Percentiles rank a stretch among this genome's conserved stretches.
phyloP scores from a whole-genome alignment of 2,113 vertebrate genomes.

The Bambusicola thoracicus region DNA sequence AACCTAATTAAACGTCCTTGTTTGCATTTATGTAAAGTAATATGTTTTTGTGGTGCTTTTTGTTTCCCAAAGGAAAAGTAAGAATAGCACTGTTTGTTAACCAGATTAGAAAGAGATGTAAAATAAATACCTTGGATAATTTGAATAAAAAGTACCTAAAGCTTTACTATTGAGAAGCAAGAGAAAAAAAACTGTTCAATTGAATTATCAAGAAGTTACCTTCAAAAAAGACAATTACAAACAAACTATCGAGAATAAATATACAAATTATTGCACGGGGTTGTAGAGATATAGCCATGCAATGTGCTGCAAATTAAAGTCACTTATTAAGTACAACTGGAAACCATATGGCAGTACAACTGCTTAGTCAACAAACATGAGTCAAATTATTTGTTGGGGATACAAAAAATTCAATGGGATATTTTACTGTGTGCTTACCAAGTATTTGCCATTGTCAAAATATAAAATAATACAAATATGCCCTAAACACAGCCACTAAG shows the following conservation, averaged over 20 bases:
- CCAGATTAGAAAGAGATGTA: background rate
- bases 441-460: background rate
- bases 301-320: constrained; percentile 90
- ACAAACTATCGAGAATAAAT: constrained; percentile 75
- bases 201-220: background rate
- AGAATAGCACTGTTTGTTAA: background rate
- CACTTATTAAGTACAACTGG: constrained; percentile 86
- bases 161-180: constrained; percentile 22
- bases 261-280: constrained; percentile 78
- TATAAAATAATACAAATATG: background rate
- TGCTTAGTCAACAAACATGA: constrained; percentile 72
- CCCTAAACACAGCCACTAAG: background rate
- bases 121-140: background rate
- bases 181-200: background rate
- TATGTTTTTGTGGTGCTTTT: background rate
- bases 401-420: constrained; percentile 29
- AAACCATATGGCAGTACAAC: constrained; percentile 3
- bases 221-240: constrained; percentile 71
- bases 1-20: background rate
- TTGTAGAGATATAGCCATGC: constrained; percentile 76
- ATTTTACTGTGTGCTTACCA: background rate
- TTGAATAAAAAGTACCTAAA: background rate
- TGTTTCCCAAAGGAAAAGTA: background rate
- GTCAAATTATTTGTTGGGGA: constrained; percentile 42
- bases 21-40: background rate